phyloP scores from a whole-genome alignment of 2,888 invertebrate genomes.

The Bugulina stolonifera region DNA sequence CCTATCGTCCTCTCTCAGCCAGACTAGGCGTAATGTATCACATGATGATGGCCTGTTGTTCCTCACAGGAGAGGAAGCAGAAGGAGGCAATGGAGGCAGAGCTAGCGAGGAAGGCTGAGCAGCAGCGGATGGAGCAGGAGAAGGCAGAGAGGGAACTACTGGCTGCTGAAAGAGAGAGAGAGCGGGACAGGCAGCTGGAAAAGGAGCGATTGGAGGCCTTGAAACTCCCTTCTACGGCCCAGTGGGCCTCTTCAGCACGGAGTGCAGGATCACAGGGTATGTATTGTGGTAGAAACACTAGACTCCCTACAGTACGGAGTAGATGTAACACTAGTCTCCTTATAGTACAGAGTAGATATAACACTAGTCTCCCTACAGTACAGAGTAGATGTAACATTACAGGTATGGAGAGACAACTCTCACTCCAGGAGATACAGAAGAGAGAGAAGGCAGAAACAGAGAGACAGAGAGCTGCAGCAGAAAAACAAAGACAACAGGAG shows the following conservation, averaged over 20 bases:
- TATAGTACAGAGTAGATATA: no score
- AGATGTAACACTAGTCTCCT: no score
- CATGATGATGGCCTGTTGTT: no score
- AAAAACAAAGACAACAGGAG: neutral
- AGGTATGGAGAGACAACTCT: neutral
- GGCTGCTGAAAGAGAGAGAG: constrained; percentile 33
- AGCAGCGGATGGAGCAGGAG: constrained; percentile 35
- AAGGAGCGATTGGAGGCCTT: constrained; percentile 39
- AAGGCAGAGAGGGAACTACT: constrained; percentile 36
- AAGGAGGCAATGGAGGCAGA: constrained; percentile 20
- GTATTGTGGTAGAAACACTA: no score
- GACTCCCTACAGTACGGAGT: no score
- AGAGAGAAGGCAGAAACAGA: constrained; percentile 2
- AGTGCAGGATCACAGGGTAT: neutral
- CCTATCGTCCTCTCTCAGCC: no score
- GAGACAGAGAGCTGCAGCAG: neutral
- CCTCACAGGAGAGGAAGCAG: neutral
- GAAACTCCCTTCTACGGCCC: constrained; percentile 14
- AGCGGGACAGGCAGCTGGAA: constrained; percentile 39
- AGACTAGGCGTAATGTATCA: no score
- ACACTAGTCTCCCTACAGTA: no score
- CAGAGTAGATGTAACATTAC: no score
- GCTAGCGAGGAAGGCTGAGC: constrained; percentile 24
- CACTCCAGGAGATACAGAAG: constrained; percentile 13
- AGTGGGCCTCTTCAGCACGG: neutral